These are phyloP conservation scores for Mastigias papua DNA, from an alignment of 30 jellyfish, hydroid and myxozoan species.

Conservation along the genomic window DNA sequence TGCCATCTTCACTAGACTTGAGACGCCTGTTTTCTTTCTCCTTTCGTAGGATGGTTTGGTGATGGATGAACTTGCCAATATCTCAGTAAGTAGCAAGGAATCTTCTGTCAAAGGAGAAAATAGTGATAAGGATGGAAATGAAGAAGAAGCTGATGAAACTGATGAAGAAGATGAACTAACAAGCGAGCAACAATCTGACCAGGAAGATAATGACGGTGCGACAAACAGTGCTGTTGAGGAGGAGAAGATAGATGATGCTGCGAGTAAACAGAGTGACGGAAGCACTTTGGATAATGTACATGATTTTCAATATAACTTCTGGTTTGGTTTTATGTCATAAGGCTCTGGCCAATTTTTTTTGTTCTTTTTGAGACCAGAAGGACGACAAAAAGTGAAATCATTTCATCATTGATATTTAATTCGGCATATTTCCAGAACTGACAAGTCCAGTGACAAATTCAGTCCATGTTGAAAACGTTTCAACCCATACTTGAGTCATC, in stretches of 20 bases:
- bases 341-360: no score
- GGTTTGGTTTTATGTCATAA: not conserved
- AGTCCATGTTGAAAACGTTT: no score
- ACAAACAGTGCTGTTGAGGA: constrained; percentile 1
- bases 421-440: no score
- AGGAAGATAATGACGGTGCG: not conserved
- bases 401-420: no score
- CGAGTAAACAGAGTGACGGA: constrained; percentile 58
- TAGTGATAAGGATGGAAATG: constrained; percentile 65
- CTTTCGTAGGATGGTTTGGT: constrained; percentile 64
- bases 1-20: not conserved
- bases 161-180: constrained; percentile 4
- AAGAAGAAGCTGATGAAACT: constrained; percentile 36
- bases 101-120: constrained; percentile 42
- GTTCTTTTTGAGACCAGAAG: no score
- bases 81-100: constrained; percentile 75
- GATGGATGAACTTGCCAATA: constrained; percentile 81
- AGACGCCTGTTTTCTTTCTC: not conserved
- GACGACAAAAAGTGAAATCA: no score
- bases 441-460: no score
- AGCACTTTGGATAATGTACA: constrained; percentile 48
- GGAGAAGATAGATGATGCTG: constrained; percentile 5
- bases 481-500: no score
- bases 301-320: not conserved
- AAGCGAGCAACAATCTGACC: not conserved